Base-by-base conservation (phyloP, 2,888 invertebrate genomes). In the Leistus spinibarbis region DNA sequence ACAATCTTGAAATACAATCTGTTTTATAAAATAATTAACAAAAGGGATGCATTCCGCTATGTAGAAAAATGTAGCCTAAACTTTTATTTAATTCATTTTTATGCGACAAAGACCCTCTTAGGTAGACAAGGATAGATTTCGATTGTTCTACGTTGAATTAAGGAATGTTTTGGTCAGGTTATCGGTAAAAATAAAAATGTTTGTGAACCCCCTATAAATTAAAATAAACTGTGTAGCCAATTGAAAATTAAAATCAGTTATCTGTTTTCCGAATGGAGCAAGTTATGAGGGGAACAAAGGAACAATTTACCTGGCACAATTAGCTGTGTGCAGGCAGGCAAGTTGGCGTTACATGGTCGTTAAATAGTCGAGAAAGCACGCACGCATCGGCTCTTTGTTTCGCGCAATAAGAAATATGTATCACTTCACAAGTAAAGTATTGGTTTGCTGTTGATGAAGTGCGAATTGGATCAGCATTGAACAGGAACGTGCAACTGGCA, bases 221-320 rank as follows among this genome's bases (percentile, higher is more conserved):
- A 57, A 57, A 4, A 57, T 57, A 17, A 57, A 20, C 19, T 19
- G 9, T 19, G 9, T 3, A 19, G 19, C 20, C 10, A 19, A 20
- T 17, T 17, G 60, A 60, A 60, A 60, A 13, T 19, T 60, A 60
- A 19, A 7, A 20, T 20, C 57, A n/a, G 19, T 13, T 57, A 57
- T 57, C 20, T 5, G 9, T 19, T 57, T 57, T 57, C 10, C 57
- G 57, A 57, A 57, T n/a, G 16, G 7, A 19, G 19, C 16, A 19
- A 19, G 53, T 53, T 53, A 9, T 53, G 53, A n/a, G n/a, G 7
- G 40, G 13, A 60, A 60, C 60, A 60, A 60, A 60, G 60, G 60
- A 60, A 60, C 60, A 60, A 60, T 60, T 60, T 60, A 60, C 22
- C 16, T 22, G 19, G 60, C 19, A 16, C 60, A 60, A 60, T 60